Base-by-base conservation (phyloP, 2,797 vertebrate genomes). In the Peromyscus aztecus region DNA sequence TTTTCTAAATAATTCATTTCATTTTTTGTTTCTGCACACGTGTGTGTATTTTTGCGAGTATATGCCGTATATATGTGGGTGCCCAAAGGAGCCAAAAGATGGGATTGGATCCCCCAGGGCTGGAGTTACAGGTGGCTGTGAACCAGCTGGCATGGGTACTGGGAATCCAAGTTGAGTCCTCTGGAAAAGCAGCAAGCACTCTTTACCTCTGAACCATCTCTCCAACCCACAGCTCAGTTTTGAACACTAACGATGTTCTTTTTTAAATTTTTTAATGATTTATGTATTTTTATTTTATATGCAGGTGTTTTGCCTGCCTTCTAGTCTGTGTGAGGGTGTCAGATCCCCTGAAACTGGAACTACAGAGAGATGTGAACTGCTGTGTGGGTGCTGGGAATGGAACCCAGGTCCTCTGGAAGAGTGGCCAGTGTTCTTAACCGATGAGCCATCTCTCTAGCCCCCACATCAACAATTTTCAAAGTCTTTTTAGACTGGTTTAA, bases 401-500 rank as follows among this genome's bases (percentile, higher is more conserved):
- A 31, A 67, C 29, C 13, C 65, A 31, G 31, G 65, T 34, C 13
- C 12, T 34, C 29, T 67, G 65, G 13, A 67, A 67, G 29, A 67
- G 65, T 31, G 34, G 65, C 13, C 29, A 67, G 65, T 34, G 65
- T 4, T 67, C 65, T 34, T 34, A 34, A 67, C 31, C 14, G 2
- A 13, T 34, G 65, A 6, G 65, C 65, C 29, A 34, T 67, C 29
- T 67, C 65, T 67, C 65, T 5, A 67, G 65, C 65, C 65, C 65
- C 27, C 29, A 67, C 65, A 67, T 67, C 29, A 67, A 67, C 27
- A 80, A 86, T 61, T 86, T 61, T 52, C 52, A 78, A 78, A 94
- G 27, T 87, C 40, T 96, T 93, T 85, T 87, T 78, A 97, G 31
- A 61, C 19, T 57, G 6, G 27, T 69, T 92, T 71, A 82, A 93